Conservation (phyloP, 2,113 vertebrate species). For the Ciconia maguari region DNA sequence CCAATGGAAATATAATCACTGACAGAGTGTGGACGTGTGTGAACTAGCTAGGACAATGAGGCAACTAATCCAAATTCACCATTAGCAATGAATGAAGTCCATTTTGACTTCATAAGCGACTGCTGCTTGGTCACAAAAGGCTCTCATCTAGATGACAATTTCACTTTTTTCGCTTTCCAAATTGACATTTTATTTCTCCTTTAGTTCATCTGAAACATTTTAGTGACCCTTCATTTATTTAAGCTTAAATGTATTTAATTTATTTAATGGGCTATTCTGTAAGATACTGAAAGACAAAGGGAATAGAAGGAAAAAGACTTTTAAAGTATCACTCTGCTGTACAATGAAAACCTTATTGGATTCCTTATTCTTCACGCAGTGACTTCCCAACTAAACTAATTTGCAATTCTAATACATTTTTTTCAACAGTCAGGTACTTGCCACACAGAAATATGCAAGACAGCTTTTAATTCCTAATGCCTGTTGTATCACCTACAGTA, state of each 20-base stretch:
- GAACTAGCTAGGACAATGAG: not conserved
- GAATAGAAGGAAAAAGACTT: not conserved
- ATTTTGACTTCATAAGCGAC: not conserved
- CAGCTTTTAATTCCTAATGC: conserved; percentile 26
- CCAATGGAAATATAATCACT: not conserved
- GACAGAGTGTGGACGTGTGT: not conserved
- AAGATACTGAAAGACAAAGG: conserved; percentile 9
- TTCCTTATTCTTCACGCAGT: not conserved
- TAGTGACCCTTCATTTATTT: conserved; percentile 21
- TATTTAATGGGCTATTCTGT: not conserved
- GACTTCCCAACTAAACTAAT: not conserved
- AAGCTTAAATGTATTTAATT: not conserved
- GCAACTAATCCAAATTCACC: not conserved
- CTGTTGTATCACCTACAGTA: not conserved
- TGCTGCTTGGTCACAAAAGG: not conserved
- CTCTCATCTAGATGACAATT: not conserved
- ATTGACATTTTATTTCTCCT: conserved; percentile 27
- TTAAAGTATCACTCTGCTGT: not conserved
- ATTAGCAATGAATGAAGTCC: not conserved
- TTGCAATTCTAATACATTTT: not conserved
- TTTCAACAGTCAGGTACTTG: not conserved
- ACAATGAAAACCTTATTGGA: conserved; percentile 9
- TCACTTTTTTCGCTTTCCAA: not conserved
- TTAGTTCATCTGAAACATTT: not conserved
- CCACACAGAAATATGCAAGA: not conserved